Evolutionary conservation across 2,113 vertebrate species (phyloP).

Genomic region (Pardalotus punctatus): DNA sequence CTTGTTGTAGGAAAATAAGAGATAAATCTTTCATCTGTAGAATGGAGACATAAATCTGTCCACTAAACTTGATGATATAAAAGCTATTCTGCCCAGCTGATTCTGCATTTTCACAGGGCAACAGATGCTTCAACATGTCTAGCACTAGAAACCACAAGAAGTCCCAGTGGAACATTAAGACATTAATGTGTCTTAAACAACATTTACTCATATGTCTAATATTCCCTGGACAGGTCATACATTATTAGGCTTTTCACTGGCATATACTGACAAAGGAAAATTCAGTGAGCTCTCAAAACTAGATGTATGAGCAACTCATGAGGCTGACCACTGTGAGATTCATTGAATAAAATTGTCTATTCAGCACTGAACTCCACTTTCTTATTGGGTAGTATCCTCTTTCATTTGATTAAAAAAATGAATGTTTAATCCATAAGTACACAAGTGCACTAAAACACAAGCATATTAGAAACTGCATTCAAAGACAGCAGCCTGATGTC

Average conservation of each 20-base stretch:
- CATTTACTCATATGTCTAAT: slow-evolving; percentile 12
- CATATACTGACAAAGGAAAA: neutral
- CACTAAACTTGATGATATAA: slow-evolving; percentile 6
- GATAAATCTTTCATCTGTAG: neutral
- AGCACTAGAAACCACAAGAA: slow-evolving; percentile 29
- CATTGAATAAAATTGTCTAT: neutral
- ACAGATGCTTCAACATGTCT: neutral
- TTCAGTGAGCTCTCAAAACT: neutral
- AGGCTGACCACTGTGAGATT: neutral
- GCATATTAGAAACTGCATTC: neutral
- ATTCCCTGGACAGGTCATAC: neutral
- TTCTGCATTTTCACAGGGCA: slow-evolving; percentile 16
- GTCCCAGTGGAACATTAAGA: neutral
- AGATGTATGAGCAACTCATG: neutral
- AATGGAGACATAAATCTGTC: slow-evolving; percentile 18
- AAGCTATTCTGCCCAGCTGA: slow-evolving; percentile 13
- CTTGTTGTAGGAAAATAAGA: neutral
- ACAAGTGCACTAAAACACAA: neutral
- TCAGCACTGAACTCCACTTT: neutral
- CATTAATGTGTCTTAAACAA: neutral
- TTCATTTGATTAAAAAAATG: neutral
- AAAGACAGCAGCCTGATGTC: neutral
- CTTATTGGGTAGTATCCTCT: neutral
- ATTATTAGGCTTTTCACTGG: neutral
- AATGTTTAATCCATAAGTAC: neutral